Conservation (phyloP, 2,888 invertebrate species). For the Tenthredo scrophulariae region DNA sequence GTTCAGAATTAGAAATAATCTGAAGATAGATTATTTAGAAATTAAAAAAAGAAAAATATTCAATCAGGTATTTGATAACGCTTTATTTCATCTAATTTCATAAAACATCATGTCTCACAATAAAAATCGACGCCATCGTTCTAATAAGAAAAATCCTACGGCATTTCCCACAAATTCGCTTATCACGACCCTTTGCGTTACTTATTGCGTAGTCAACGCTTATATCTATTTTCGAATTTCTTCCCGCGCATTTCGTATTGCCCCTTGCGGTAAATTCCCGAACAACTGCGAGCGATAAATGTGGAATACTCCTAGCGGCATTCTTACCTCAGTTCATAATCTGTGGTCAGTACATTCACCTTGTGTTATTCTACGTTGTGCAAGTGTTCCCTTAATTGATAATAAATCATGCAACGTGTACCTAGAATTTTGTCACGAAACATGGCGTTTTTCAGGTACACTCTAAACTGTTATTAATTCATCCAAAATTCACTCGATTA, state of each 20-base stretch:
- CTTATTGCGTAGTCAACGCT: too few relatives aligned
- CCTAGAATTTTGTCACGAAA: slow-evolving; percentile 66
- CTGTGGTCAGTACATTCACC: slow-evolving; percentile 25
- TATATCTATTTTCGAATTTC: not conserved
- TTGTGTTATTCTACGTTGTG: slow-evolving; percentile 10
- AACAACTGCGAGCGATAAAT: not conserved
- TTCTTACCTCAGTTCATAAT: not conserved
- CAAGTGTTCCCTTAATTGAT: slow-evolving; percentile 12
- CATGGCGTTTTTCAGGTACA: slow-evolving; percentile 73
- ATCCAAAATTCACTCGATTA: not conserved
- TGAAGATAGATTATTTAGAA: not conserved
- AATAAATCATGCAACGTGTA: slow-evolving; percentile 70
- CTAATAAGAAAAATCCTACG: not conserved
- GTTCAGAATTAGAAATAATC: not conserved
- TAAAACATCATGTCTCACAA: not conserved
- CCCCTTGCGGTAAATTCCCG: not conserved
- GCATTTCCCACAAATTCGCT: not conserved
- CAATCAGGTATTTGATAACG: not conserved
- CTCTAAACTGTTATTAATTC: not conserved
- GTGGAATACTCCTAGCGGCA: not conserved
- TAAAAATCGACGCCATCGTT: not conserved
- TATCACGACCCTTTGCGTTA: not conserved
- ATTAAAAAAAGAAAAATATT: too few relatives aligned
- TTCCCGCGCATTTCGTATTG: not conserved
- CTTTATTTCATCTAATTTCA: not conserved